Evolutionary conservation across 2,797 vertebrate genomes (phyloP).

Genomic region (Euthynnus affinis): DNA sequence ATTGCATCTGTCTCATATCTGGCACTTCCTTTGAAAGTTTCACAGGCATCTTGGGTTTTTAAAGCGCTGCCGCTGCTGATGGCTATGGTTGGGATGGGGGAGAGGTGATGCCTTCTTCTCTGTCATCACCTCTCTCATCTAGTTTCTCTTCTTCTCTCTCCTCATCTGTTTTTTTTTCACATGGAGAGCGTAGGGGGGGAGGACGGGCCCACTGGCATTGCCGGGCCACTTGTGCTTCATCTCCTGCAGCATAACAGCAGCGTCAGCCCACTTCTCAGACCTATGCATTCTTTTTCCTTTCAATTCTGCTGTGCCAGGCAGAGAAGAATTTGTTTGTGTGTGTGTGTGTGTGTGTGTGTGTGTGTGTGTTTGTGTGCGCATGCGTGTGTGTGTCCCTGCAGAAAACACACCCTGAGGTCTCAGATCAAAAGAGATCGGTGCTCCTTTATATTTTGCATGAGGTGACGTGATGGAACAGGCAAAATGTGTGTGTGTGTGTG

Average conservation of each 20-base stretch:
- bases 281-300: conserved; percentile 33
- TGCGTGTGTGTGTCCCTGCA: conserved; percentile 13
- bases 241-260: conserved; percentile 37
- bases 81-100: conserved; percentile 25
- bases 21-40: conserved; percentile 59
- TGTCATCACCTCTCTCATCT: conserved; percentile 53
- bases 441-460: conserved; percentile 28
- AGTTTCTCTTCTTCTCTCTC: conserved; percentile 29
- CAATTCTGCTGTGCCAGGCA: conserved; percentile 31
- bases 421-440: conserved; percentile 36
- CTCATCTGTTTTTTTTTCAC: neutral
- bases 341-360: neutral
- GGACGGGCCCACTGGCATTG: neutral
- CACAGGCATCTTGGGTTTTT: conserved; percentile 45
- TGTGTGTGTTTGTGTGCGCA: conserved; percentile 6
- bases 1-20: conserved; percentile 54
- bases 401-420: conserved; percentile 41
- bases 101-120: conserved; percentile 29
- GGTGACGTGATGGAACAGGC: neutral
- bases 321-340: conserved; percentile 7
- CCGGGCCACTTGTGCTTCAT: conserved; percentile 39
- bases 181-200: neutral
- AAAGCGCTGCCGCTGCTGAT: conserved; percentile 49
- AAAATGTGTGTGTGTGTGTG: neutral
- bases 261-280: conserved; percentile 39